Conservation (phyloP, 1,140 invertebrate genomes). For the Aporrectodea caliginosa region DNA sequence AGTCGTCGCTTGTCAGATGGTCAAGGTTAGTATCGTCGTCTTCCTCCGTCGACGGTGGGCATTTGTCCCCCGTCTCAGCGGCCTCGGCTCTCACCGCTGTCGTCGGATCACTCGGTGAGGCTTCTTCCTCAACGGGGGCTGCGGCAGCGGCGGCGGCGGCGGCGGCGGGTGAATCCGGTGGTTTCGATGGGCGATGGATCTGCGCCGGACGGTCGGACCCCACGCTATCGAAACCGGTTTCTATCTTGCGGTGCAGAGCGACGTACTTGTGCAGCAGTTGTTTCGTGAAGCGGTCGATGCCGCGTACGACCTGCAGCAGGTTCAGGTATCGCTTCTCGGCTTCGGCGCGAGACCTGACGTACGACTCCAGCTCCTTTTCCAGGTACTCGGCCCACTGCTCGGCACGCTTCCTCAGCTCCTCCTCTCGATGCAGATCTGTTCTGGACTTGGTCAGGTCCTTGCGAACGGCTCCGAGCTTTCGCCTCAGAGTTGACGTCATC, state of each 20-base stretch:
- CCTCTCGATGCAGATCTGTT: background rate
- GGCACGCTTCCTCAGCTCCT: background rate
- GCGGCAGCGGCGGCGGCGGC: too few relatives aligned
- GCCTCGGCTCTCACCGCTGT: too few relatives aligned
- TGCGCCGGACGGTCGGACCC: background rate
- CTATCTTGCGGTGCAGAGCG: background rate
- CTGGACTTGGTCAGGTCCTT: background rate
- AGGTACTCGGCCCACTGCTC: background rate
- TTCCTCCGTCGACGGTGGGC: too few relatives aligned
- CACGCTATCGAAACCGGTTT: background rate
- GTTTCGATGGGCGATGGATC: too few relatives aligned
- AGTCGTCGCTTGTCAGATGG: too few relatives aligned
- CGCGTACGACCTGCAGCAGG: background rate
- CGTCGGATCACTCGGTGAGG: too few relatives aligned
- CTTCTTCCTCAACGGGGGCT: too few relatives aligned
- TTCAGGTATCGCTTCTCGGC: background rate
- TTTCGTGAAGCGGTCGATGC: background rate
- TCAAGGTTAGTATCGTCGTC: too few relatives aligned
- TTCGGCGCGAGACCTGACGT: background rate
- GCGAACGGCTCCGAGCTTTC: background rate
- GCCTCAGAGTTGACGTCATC: background rate
- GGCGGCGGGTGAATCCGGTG: too few relatives aligned
- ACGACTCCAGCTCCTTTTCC: background rate
- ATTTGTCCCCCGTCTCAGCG: too few relatives aligned
- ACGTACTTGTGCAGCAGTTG: background rate